Percentiles rank a stretch among this genome's conserved stretches.
Evolutionary conservation across 2,797 vertebrate genomes (phyloP).

Genomic region (Chanos chanos): DNA sequence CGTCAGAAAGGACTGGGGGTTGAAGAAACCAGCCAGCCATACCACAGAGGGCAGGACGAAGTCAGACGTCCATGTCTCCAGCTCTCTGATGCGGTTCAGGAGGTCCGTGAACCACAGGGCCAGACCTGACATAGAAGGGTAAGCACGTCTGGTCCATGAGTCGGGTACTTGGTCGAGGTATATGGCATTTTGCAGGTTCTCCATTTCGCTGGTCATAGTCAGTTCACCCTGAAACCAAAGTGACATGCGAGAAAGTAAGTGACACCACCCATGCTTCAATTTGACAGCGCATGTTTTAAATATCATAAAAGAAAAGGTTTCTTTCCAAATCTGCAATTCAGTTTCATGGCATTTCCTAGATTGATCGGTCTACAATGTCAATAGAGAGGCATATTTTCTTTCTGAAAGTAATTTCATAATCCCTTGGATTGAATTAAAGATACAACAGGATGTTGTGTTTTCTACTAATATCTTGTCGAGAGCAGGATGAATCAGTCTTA

Average conservation of each 20-base stretch:
- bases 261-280: too few relatives aligned
- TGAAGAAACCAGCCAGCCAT: conserved; percentile 93
- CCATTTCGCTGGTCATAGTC: conserved; percentile 91
- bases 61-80: conserved; percentile 86
- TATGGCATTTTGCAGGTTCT: conserved; percentile 82
- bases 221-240: conserved; percentile 92
- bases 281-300: too few relatives aligned
- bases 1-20: conserved; percentile 92
- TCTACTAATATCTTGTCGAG: too few relatives aligned
- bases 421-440: too few relatives aligned
- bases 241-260: background rate
- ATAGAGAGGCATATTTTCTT: too few relatives aligned
- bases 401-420: too few relatives aligned
- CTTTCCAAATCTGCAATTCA: too few relatives aligned
- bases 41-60: conserved; percentile 80
- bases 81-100: conserved; percentile 82
- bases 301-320: too few relatives aligned
- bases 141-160: conserved; percentile 81
- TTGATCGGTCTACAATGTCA: too few relatives aligned
- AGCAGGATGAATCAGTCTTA: too few relatives aligned
- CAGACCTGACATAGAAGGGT: conserved; percentile 84
- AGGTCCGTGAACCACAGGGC: conserved; percentile 87
- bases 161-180: conserved; percentile 84
- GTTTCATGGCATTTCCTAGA: too few relatives aligned
- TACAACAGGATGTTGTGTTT: too few relatives aligned